Evolutionary conservation across 2,888 invertebrate species (phyloP), one percentile per base, ranked within the genome.

Genomic region (Drosophila trichaetosa): DNA sequence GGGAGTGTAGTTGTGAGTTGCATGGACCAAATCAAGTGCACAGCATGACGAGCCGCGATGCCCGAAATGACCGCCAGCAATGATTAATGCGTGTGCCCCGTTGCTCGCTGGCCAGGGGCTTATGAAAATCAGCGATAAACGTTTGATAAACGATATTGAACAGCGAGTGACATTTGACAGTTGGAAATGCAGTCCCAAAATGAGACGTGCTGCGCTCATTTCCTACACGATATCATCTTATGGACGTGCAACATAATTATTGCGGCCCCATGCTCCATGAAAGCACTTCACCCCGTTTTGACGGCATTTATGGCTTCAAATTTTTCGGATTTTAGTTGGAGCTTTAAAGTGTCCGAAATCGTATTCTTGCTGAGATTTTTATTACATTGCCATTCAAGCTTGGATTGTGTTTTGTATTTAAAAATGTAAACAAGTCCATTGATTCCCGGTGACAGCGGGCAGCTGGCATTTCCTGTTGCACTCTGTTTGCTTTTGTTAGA

Each of bases 361-460:
- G 63, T 75, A 79, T 78, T 73, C 88, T 78, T 51, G 69, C 82
- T 65, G 75, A 56, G 82, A 73, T 69, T 73, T 89, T 82, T 70
- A 77, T 80, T 56, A 51, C 67, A 34, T 56, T 48, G 38, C 42
- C 63, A 51, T 52, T 75, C 65, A 64, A 60, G 46, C 66, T 69
- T 33, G 60, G 58, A 53, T 48, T 57, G 71, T 85, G 73, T 72
- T 75, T 60, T 54, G 31, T 48, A 59, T 73, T 74, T 73, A 69
- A 84, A 83, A 79, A 87, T 79, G 83, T 85, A 80, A 86, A 85
- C 87, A 84, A 80, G 73, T 79, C 76, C 69, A 80, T 82, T 65
- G 75, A 70, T 73, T 42, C 29, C 29, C 49, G 38, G 16, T 8
- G 24, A 24, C 24, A 46, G 24, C 46, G 24, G 16, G 16, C 16